Evolutionary conservation across 1,140 invertebrate genomes (phyloP), one percentile per base, ranked within the genome.

Genomic region (Neodiprion pinetum): DNA sequence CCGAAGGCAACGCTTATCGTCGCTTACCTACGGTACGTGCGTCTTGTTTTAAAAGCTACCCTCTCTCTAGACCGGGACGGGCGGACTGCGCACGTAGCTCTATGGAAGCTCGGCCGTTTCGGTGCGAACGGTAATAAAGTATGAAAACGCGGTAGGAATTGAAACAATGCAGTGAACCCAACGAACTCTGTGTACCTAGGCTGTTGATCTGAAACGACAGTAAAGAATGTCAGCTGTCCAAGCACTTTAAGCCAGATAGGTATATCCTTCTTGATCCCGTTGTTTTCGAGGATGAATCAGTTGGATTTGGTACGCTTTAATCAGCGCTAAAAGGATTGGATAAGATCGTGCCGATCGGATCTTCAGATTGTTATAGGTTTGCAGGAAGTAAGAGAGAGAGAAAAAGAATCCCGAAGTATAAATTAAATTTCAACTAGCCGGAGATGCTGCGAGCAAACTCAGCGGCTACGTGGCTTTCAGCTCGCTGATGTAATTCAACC

Each of bases 41-140:
- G 53, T 61, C 53, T 61, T 61, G 53, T 61, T 61, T 61, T 61
- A 61, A 61, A 61, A 61, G 11, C n/a, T 40, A 40, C 53, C n/a
- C 53, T 3, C 53, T 12, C 53, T 4, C 53, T n/a, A 11, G 1
- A 12, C 53, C 11, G 8, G 53, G 11, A 61, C 7, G 53, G 0
- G 53, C 53, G 11, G 5, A 40, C 28, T 40, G 28, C 28, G 1
- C 28, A 61, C 53, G 53, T 61, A 61, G 1, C 53, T 61, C n/a
- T 61, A 61, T 12, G 8, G n/a, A n/a, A n/a, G 53, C 11, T n/a
- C 11, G 11, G n/a, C 11, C n/a, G 11, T n/a, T 61, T 11, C 53
- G 0, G 53, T 61, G n/a, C 53, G 53, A 61, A 61, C 53, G 1
- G 53, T 61, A n/a, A 61, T 61, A 61, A 61, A 61, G 53, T 61